Evolutionary conservation across 2,113 vertebrate genomes (phyloP), one percentile per base, ranked within the genome.

Genomic region (Lontra canadensis): DNA sequence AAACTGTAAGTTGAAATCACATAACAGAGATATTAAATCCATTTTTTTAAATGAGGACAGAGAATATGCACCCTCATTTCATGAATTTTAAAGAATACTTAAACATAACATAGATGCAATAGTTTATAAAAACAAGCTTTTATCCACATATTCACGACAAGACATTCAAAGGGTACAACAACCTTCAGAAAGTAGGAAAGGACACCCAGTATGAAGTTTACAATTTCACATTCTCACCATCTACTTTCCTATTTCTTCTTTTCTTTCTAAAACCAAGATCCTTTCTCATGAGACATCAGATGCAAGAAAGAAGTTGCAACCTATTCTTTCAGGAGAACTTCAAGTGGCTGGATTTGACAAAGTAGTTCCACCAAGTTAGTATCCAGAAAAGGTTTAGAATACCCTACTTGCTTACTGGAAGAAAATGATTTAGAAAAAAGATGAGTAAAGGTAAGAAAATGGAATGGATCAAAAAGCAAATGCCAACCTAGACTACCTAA

Each of bases 81-180:
- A 94, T 61, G n/a, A 89, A 89, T 59, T 94, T 89, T 92, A 85
- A 92, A 73, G 34, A 85, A 34, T 87, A 90, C 44, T 92, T 90
- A 91, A 80, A 82, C 20, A 74, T 1, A 34, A 17, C 88, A 23
- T 61, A 97, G 80, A 57, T 71, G 85, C 83, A 95, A 63, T 4
- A 82, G 23, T 34, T 92, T 87, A 67, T 92, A 63, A 84, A 96
- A 95, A 76, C 6, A 55, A 97, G 17, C 20, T 23, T 89, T 82
- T 86, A 85, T 44, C 17, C 18, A 44, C 81, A 61, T 39, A 49
- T 69, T 90, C 86, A 85, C 42, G 18, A 80, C 31, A 94, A 94
- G 36, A 86, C 29, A 97, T 31, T 59, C 55, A 92, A 92, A 92
- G 92, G 8, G 18, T 59, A 67, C 15, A 96, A 93, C 36, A 97